Evolutionary conservation across 1,140 invertebrate species (phyloP).

Genomic region (Aphelenchoides besseyi): DNA sequence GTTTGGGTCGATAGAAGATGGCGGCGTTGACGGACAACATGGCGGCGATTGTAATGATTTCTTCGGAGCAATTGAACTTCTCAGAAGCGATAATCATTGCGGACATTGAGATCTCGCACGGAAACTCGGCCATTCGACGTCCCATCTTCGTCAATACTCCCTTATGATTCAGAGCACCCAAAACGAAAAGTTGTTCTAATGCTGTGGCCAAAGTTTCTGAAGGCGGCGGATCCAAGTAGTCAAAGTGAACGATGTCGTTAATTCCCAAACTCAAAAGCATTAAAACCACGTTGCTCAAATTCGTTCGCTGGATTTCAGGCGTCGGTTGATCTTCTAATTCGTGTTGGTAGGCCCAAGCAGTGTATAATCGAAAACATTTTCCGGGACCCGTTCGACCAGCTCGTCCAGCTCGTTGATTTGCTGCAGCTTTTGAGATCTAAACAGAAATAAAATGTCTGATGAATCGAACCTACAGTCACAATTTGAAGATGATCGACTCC

Average conservation of each 20-base stretch:
- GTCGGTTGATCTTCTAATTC: constrained; percentile 96
- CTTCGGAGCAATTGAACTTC: constrained; percentile 95
- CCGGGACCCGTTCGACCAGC: constrained; percentile 81
- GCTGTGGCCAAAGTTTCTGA: constrained; percentile 89
- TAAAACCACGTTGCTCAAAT: constrained; percentile 93
- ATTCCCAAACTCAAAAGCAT: constrained; percentile 94
- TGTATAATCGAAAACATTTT: constrained; percentile 96
- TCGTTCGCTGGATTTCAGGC: constrained; percentile 95
- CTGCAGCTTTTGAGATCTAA: constrained; percentile 92
- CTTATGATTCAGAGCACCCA: constrained; percentile 94
- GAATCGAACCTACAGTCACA: too few relatives aligned
- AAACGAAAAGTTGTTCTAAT: constrained; percentile 91
- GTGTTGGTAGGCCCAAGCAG: constrained; percentile 92
- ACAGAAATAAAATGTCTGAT: too few relatives aligned
- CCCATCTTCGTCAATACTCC: constrained; percentile 94
- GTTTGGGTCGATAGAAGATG: constrained; percentile 96
- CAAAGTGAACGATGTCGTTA: constrained; percentile 95
- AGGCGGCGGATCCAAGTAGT: constrained; percentile 95
- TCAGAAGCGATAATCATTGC: constrained; percentile 97
- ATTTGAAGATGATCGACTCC: constrained; percentile 98
- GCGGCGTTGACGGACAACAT: constrained; percentile 97
- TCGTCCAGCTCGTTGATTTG: constrained; percentile 86
- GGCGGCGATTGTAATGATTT: constrained; percentile 90
- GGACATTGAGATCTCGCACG: constrained; percentile 96
- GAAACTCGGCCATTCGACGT: constrained; percentile 96